Base-by-base conservation (phyloP, 2,797 vertebrate genomes). In the Sylvilagus floridanus region DNA sequence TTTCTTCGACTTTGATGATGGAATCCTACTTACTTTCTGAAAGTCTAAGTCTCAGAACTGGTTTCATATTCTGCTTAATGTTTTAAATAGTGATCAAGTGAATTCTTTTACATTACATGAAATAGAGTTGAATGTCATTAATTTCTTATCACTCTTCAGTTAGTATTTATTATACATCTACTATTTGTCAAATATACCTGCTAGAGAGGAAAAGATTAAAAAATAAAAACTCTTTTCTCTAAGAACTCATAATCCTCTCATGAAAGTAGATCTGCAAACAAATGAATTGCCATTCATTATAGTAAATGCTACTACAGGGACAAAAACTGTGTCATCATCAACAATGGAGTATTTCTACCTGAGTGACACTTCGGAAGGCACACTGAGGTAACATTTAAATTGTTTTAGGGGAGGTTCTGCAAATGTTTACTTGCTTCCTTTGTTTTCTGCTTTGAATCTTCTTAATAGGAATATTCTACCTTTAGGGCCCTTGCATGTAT, bases 131-230 rank as follows among this genome's bases (percentile, higher is more conserved):
- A 93, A 77, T 88, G n/a, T 4, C 32, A 83, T 35, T 91, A 47
- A 75, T 82, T 85, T 50, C 82, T 82, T 88, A 52, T 86, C 10
- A 89, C 9, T 62, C 16, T 54, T 5, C 2, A 62, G 73, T 13
- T 93, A 93, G 42, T 85, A 88, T 94, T 92, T 88, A 85, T 88
- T 79, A 78, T 75, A 88, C 1, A 94, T 47, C 68, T 88, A 63
- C 37, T 88, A 13, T 52, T 86, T 60, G 62, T 94, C 50, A 88
- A 32, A 73, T 63, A 89, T 73, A 91, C 83, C 47, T 89, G 17
- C 16, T 93, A 4, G 16, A 81, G 30, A 86, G 83, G 30, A 86
- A 86, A 88, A 73, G 4, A 82, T 68, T 94, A 89, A 69, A 30
- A 81, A 84, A 95, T 2, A 82, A 28, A 62, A 19, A 1, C 12